Conservation (phyloP, 1,140 invertebrate genomes). For the Hylaeus volcanicus region DNA sequence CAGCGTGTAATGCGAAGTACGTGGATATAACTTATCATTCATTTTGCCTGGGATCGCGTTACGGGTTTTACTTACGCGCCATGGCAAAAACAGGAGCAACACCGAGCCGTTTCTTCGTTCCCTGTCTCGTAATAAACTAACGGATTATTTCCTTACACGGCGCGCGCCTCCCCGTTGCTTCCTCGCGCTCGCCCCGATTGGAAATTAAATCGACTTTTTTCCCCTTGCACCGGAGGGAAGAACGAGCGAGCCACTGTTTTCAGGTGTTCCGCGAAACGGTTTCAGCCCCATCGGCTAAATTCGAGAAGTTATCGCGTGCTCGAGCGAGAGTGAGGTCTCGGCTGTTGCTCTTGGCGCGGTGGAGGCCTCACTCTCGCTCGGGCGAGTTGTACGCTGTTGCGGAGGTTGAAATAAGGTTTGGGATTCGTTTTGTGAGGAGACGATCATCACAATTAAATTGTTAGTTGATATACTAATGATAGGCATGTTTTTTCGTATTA, state of each 20-base stretch:
- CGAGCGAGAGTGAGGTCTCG: too few species aligned
- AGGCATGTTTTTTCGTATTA: too few species aligned
- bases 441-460: too few species aligned
- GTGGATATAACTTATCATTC: conserved; percentile 46
- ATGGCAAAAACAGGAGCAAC: conserved; percentile 39
- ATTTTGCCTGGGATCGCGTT: conserved; percentile 26
- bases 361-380: too few species aligned
- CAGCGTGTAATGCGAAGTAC: conserved; percentile 38
- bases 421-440: too few species aligned
- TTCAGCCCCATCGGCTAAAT: conserved; percentile 4
- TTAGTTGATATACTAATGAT: too few species aligned
- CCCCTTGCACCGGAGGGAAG: background rate
- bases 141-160: conserved; percentile 52
- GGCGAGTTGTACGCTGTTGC: too few species aligned
- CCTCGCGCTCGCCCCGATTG: too few species aligned
- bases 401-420: too few species aligned
- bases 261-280: background rate
- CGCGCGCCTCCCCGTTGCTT: background rate
- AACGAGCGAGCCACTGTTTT: conserved; percentile 6
- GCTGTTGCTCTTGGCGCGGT: too few species aligned
- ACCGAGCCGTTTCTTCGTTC: conserved; percentile 17
- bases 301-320: background rate
- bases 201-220: conserved; percentile 10
- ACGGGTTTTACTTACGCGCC: conserved; percentile 49
- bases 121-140: conserved; percentile 56